phyloP scores from a whole-genome alignment of 2,888 invertebrate genomes.

The Congeria kusceri region DNA sequence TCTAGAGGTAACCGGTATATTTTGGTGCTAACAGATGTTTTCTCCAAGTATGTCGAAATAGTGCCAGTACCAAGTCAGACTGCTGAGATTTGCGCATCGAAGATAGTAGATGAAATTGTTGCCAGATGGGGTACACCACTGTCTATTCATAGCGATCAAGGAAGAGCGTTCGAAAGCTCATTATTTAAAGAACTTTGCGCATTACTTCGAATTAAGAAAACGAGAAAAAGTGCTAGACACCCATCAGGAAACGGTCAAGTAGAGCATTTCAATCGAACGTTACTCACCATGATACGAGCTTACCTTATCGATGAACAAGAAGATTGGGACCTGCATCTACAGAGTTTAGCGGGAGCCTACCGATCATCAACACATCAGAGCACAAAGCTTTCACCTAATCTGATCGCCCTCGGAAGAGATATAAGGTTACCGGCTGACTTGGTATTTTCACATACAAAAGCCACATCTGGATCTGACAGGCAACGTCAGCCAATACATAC shows the following conservation, averaged over 20 bases:
- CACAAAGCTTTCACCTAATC: slow-evolving; percentile 52
- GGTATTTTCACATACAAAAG: slow-evolving; percentile 4
- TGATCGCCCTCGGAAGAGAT: slow-evolving; percentile 42
- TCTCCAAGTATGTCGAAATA: slow-evolving; percentile 32
- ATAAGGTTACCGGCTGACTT: slow-evolving; percentile 35
- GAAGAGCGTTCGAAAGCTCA: slow-evolving; percentile 45
- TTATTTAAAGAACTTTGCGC: slow-evolving; percentile 47
- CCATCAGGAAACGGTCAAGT: slow-evolving; percentile 47
- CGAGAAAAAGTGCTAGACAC: slow-evolving; percentile 28
- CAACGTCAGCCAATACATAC: neutral
- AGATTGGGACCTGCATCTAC: slow-evolving; percentile 57
- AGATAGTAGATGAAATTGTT: slow-evolving; percentile 36
- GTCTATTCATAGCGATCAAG: slow-evolving; percentile 53
- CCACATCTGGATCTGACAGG: neutral
- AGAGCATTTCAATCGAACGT: slow-evolving; percentile 49
- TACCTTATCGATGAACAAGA: slow-evolving; percentile 45
- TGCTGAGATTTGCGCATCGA: slow-evolving; percentile 34
- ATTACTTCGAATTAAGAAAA: slow-evolving; percentile 14
- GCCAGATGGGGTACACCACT: slow-evolving; percentile 46
- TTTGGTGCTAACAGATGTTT: slow-evolving; percentile 42
- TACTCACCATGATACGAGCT: slow-evolving; percentile 52
- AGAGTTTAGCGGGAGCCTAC: slow-evolving; percentile 43
- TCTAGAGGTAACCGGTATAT: slow-evolving; percentile 26
- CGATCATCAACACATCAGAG: slow-evolving; percentile 44
- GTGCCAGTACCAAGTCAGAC: slow-evolving; percentile 21